These are phyloP conservation scores for Phragmatobia fuliginosa DNA, from an alignment of 2,888 invertebrate genomes.

Conservation along the genomic window DNA sequence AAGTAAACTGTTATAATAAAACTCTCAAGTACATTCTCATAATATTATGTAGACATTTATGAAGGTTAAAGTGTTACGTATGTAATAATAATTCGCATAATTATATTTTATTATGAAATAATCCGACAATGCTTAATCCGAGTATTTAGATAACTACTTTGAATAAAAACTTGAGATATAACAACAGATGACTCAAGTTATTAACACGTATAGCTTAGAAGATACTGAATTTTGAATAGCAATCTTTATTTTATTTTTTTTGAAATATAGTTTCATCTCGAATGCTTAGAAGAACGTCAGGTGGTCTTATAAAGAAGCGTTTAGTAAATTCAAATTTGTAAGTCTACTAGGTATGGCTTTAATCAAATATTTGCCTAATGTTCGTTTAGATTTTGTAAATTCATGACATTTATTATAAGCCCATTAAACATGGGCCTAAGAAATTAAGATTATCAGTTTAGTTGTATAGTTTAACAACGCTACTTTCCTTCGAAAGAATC, in stretches of 20 bases:
- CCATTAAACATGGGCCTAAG: neutral
- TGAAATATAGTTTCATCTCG: neutral
- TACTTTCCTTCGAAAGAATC: neutral
- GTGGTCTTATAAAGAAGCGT: no score
- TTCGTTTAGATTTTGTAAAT: no score
- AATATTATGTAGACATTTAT: constrained; percentile 12
- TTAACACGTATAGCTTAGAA: neutral
- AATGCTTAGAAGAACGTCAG: neutral
- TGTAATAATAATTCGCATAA: constrained; percentile 22
- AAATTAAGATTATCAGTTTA: neutral
- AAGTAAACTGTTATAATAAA: constrained; percentile 13
- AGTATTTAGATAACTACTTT: neutral
- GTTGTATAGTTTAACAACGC: neutral
- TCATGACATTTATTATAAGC: no score
- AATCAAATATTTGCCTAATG: no score
- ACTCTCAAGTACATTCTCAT: constrained; percentile 14
- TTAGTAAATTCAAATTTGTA: neutral
- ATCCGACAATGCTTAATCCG: neutral
- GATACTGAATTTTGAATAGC: neutral
- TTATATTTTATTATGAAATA: constrained; percentile 17
- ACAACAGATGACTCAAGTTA: constrained; percentile 18
- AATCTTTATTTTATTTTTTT: neutral
- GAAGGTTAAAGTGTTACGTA: constrained; percentile 23
- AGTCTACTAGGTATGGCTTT: neutral
- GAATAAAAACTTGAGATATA: constrained; percentile 5